Percentiles rank a stretch among this genome's conserved stretches.
Evolutionary conservation across 2,113 vertebrate genomes (phyloP).

Genomic region (Procapra przewalskii): DNA sequence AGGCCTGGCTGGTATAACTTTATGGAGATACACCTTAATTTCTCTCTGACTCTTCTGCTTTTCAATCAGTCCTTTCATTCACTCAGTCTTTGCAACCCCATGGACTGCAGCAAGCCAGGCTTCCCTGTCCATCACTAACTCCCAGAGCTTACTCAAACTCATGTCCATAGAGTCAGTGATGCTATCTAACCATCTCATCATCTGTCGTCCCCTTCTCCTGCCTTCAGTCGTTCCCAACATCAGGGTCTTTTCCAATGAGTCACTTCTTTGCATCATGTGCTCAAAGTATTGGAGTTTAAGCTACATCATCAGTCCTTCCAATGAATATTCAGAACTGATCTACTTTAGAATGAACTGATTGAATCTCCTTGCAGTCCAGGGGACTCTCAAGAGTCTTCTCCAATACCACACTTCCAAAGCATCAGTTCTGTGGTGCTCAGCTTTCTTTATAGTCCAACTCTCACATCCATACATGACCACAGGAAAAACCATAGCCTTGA

Average conservation of each 20-base stretch:
- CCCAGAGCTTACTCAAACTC: neutral
- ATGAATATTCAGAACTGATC: neutral
- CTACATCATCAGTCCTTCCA: neutral
- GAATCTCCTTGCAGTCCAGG: neutral
- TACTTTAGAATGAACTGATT: neutral
- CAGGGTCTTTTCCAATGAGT: neutral
- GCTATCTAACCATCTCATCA: neutral
- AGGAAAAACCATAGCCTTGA: neutral
- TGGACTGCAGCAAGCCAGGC: neutral
- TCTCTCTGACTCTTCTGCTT: neutral
- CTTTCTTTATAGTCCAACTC: neutral
- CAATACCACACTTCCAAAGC: neutral
- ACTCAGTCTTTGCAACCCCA: neutral
- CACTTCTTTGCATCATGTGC: rapidly evolving
- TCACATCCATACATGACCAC: neutral
- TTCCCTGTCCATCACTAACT: neutral
- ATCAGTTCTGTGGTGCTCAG: neutral
- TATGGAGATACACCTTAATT: neutral
- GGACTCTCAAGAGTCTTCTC: neutral
- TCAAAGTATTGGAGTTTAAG: neutral
- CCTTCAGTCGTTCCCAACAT: neutral
- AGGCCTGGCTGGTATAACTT: neutral
- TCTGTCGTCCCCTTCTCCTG: neutral
- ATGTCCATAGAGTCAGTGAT: neutral
- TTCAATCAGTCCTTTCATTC: neutral